A percentile compares a stretch with the other conserved stretches of the same genome.
phyloP scores from a whole-genome alignment of 2,113 vertebrate species.

The Gnathonemus echidnorhynchus region DNA sequence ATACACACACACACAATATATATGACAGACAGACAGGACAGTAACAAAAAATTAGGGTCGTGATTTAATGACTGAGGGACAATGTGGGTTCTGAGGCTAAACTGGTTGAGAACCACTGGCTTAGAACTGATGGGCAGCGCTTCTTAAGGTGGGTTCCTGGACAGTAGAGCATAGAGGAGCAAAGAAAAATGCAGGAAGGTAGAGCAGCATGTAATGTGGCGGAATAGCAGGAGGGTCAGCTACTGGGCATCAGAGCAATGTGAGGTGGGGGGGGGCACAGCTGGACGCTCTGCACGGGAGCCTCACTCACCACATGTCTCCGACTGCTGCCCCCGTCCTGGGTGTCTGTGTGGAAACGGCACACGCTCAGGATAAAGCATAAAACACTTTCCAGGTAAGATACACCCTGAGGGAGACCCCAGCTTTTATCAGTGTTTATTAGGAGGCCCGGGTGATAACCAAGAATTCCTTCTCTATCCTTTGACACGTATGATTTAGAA shows the following conservation, averaged over 20 bases:
- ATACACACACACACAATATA: no score
- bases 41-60: no score
- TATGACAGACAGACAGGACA: no score
- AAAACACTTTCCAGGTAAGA: background rate
- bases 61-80: no score
- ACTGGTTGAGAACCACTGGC: background rate
- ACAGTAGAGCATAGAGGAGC: background rate
- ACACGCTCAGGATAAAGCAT: background rate
- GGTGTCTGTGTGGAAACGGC: slow-evolving; percentile 59
- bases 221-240: background rate
- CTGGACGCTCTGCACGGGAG: slow-evolving; percentile 49
- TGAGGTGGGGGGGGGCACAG: no score
- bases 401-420: background rate
- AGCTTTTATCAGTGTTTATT: background rate
- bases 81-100: no score
- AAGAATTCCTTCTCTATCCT: background rate
- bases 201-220: background rate
- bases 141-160: background rate
- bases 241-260: background rate
- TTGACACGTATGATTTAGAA: background rate
- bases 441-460: background rate
- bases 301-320: slow-evolving; percentile 81
- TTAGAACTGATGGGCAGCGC: background rate
- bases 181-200: background rate
- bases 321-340: slow-evolving; percentile 70